Conservation (phyloP, 2,888 invertebrate genomes). For the Pyrocoelia pectoralis region DNA sequence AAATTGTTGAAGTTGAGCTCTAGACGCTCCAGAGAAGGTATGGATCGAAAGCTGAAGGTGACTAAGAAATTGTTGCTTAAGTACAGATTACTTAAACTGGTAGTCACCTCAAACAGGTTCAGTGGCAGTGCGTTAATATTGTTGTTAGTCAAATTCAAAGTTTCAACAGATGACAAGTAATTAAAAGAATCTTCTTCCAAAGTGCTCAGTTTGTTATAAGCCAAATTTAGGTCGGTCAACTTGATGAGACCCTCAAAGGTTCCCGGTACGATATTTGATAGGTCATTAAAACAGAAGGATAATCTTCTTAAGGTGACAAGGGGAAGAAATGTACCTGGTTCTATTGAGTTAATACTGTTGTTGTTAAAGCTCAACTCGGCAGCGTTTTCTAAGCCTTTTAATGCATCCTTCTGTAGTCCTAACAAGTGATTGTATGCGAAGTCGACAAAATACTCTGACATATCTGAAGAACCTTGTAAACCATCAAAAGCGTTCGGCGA, state of each 20-base stretch:
- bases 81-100: background rate
- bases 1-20: background rate
- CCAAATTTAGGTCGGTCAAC: background rate
- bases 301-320: background rate
- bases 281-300: background rate
- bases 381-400: slow-evolving; percentile 1
- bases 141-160: slow-evolving; percentile 1
- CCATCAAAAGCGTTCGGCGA: background rate
- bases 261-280: background rate
- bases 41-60: background rate
- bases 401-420: background rate
- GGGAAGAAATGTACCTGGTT: background rate
- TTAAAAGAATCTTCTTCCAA: background rate
- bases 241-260: slow-evolving; percentile 5
- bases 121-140: background rate
- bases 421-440: background rate
- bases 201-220: background rate
- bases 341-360: background rate
- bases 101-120: background rate
- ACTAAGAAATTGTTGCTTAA: background rate
- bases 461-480: background rate
- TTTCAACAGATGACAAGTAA: background rate
- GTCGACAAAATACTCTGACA: background rate
- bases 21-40: background rate
- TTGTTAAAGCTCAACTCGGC: background rate